Conservation (phyloP, 1,140 invertebrate species). For the Doryteuthis pealeii region DNA sequence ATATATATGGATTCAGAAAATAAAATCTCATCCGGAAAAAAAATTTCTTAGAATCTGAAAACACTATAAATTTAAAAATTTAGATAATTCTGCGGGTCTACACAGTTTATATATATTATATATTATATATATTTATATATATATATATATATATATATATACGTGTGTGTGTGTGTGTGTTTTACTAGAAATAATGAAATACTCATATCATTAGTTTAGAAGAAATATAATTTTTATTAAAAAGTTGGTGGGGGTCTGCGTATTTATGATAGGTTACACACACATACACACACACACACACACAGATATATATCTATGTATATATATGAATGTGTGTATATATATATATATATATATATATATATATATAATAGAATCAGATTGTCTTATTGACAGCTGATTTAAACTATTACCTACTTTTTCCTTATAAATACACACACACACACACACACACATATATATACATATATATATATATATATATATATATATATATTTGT, state of each 20-base stretch:
- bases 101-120: not conserved
- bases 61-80: no score
- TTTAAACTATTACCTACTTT: no score
- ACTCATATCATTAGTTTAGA: not conserved
- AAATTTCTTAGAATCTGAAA: no score
- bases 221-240: no score
- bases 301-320: not conserved
- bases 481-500: not conserved
- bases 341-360: constrained; percentile 7
- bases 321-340: not conserved
- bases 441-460: not conserved
- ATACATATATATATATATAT: not conserved
- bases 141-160: constrained; percentile 3
- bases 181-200: not conserved
- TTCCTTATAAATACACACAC: not conserved
- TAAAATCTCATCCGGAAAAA: no score
- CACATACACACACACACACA: not conserved
- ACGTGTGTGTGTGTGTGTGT: not conserved
- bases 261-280: not conserved
- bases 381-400: no score
- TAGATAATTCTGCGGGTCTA: no score
- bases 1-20: no score
- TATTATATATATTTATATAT: constrained; percentile 6
- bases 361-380: not conserved
- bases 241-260: no score